Conservation (phyloP, 2,113 vertebrate species). For the Rattus rattus region DNA sequence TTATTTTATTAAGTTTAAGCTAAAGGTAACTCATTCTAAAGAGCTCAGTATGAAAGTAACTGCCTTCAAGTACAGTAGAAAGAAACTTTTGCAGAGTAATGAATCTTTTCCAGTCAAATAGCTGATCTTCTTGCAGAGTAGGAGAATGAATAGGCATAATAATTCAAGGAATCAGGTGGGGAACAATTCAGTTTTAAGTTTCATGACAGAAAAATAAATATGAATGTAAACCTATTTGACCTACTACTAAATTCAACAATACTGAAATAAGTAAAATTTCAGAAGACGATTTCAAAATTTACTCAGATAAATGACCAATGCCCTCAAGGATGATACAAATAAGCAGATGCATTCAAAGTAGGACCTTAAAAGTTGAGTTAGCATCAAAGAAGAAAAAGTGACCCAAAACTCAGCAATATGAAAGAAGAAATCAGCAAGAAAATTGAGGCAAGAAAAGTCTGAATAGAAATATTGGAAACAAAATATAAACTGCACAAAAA, state of each 20-base stretch:
- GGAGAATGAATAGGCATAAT: neutral
- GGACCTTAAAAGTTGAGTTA: neutral
- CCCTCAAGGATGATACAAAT: neutral
- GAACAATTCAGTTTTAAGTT: neutral
- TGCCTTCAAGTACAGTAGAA: neutral
- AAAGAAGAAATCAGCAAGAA: neutral
- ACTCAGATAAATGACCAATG: neutral
- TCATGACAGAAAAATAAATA: neutral
- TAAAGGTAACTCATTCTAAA: neutral
- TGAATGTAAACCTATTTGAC: neutral
- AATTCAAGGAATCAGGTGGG: neutral
- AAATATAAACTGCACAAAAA: neutral
- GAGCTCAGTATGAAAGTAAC: neutral
- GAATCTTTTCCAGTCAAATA: neutral
- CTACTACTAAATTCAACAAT: neutral
- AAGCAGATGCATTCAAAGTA: neutral
- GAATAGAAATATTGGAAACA: neutral
- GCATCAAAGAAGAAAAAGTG: neutral
- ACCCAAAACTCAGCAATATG: neutral
- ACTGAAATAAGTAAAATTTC: neutral
- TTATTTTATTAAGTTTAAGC: neutral
- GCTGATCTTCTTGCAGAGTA: neutral
- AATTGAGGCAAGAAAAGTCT: neutral
- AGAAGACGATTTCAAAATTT: neutral
- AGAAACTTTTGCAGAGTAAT: neutral